These are phyloP conservation scores for Arge pagana DNA, from an alignment of 2,888 invertebrate species.

Conservation along the genomic window DNA sequence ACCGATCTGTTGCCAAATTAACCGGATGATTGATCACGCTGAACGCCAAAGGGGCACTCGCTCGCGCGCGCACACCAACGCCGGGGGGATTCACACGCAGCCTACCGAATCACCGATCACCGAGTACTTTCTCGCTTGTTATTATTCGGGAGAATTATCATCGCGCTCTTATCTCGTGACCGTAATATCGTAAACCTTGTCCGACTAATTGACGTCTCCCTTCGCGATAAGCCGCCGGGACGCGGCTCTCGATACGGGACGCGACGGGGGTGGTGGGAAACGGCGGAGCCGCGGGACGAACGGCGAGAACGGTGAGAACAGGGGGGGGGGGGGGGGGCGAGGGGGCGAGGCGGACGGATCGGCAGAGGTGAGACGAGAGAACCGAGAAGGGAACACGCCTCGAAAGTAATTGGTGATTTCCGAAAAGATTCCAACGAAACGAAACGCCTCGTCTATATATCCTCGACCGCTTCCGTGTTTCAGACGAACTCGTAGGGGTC, in stretches of 20 bases:
- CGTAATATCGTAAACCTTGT: slow-evolving; percentile 19
- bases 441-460: not conserved
- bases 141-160: slow-evolving; percentile 14
- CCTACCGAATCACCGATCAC: not conserved
- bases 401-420: not conserved
- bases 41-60: not conserved
- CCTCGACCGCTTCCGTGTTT: slow-evolving; percentile 48
- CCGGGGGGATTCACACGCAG: not conserved
- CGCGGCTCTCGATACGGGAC: too few relatives aligned
- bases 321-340: not conserved
- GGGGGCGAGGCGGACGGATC: too few relatives aligned
- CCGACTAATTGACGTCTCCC: slow-evolving; percentile 18
- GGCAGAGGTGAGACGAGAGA: too few relatives aligned
- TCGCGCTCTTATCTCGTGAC: slow-evolving; percentile 8
- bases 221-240: too few relatives aligned
- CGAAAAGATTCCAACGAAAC: not conserved
- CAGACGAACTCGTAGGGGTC: slow-evolving; percentile 75
- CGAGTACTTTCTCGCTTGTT: slow-evolving; percentile 14
- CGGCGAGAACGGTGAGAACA: too few relatives aligned
- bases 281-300: too few relatives aligned
- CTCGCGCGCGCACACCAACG: not conserved
- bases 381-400: too few relatives aligned
- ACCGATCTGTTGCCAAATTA: slow-evolving; percentile 27
- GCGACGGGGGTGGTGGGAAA: too few relatives aligned
- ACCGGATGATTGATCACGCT: slow-evolving; percentile 22